Evolutionary conservation across 1,140 invertebrate genomes (phyloP), one percentile per base, ranked within the genome.

Genomic region (Drosophila baimaii): DNA sequence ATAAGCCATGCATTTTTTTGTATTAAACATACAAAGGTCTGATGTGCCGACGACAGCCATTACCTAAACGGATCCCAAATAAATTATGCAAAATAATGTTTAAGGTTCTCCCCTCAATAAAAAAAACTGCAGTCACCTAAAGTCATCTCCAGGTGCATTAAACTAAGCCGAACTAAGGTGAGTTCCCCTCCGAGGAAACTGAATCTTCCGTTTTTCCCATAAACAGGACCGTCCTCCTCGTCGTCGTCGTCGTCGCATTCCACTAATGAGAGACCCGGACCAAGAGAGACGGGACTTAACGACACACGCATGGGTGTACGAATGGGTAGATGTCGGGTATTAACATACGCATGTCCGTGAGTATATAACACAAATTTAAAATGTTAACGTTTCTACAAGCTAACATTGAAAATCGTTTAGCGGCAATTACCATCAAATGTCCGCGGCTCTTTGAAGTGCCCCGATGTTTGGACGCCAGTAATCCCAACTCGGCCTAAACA

Each of bases 371-470:
- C 82, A 86, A 89, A 88, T 88, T 88, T 84, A 88, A 88, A 88
- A 88, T 83, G 83, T 88, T 88, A 89, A 83, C 77, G 83, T 89
- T 88, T 80, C 86, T 74, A 89, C 83, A 84, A 86, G 80, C 81
- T 88, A 88, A 88, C 84, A 88, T 88, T 88, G 84, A 88, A 88
- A 88, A 88, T 88, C 84, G 84, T 88, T 88, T 88, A 88, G 84
- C 80, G 84, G 84, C 84, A 89, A 88, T 88, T 89, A 89, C 84
- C 77, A 88, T 89, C 80, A 89, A 88, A 88, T 89, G 84, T 88
- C 82, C 72, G 65, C 77, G 78, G 78, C 84, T 61, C 84, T 88
- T 88, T 88, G 84, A 88, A 47, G 51, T 88, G 21, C 25, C 59
- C 84, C 84, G 84, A 80, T 88, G 76, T 80, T 88, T 89, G 84